Base-by-base conservation (phyloP, 1,140 invertebrate species). In the Drosophila insularis region DNA sequence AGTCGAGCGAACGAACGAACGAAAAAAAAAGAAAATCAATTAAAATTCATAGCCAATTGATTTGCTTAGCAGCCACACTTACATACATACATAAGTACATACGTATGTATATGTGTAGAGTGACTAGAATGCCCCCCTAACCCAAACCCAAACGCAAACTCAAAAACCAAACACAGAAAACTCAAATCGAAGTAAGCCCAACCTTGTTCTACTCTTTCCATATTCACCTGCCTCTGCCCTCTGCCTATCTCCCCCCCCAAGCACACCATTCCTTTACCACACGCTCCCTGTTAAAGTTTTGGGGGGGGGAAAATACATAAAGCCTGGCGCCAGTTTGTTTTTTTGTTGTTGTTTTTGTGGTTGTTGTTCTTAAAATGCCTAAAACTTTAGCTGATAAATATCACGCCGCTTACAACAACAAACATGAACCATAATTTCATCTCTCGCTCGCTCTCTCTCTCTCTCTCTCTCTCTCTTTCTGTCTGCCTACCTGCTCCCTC, bases 41-140 rank as follows among this genome's bases (percentile, higher is more conserved):
- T 91, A 91, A 91, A 91, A 91, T 89, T 90, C 89, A 87, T 87
- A 90, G 82, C 89, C 79, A 87, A 87, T 87, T 77, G 82, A 87
- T 90, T 82, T 80, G 55, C 55, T 58, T 58, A 58, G 55, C 55
- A 58, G 32, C 64, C 75, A 81, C 67, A 81, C 67, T 76, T 70
- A 43, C 11, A 17, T 46, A 46, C 64, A 80, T 31, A 71, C 27
- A 73, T 64, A 68, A 59, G 64, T 65, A 62, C 11, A 32, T 32
- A 35, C 59, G 35, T 70, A 80, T 14, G 70, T 63, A 68, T 65
- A 62, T 27, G 14, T 32, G 19, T 10, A 53, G 27, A 31, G 27
- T 17, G 27, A 4, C 53, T 53, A 7, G 10, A 11, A 27, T 2
- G 17, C 43, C 43, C 43, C 7, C 43, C 40, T 7, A 17, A 17